Evolutionary conservation across 2,797 vertebrate genomes (phyloP).

Genomic region (Limnodromus scolopaceus): DNA sequence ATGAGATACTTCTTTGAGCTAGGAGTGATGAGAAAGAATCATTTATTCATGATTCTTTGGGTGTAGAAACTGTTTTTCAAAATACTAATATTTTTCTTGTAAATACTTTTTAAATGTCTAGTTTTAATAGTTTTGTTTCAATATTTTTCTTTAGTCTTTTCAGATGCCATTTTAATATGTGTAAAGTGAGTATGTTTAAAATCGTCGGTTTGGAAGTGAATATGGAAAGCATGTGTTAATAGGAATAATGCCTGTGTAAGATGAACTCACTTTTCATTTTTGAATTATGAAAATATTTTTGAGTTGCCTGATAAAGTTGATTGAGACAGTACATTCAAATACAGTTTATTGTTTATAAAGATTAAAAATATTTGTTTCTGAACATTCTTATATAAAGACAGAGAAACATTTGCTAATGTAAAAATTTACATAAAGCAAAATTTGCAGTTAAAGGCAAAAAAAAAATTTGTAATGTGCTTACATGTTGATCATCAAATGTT

Average conservation of each 20-base stretch:
- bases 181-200: neutral
- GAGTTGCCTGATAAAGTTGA: neutral
- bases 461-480: neutral
- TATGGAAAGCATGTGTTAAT: neutral
- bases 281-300: neutral
- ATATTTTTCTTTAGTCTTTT: neutral
- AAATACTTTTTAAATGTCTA: neutral
- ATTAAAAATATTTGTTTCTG: neutral
- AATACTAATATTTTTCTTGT: neutral
- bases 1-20: slow-evolving; percentile 24
- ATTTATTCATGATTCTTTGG: slow-evolving; percentile 12
- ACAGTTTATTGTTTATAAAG: neutral
- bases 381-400: neutral
- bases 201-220: neutral
- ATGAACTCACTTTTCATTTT: neutral
- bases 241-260: neutral
- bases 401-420: neutral
- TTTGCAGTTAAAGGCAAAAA: neutral
- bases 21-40: neutral
- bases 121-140: neutral
- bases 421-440: neutral
- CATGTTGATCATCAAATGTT: neutral
- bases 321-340: neutral
- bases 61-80: neutral
- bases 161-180: neutral